Conservation (phyloP, 92 coral and sea anemone genomes). For the Scolanthus callimorphus region DNA sequence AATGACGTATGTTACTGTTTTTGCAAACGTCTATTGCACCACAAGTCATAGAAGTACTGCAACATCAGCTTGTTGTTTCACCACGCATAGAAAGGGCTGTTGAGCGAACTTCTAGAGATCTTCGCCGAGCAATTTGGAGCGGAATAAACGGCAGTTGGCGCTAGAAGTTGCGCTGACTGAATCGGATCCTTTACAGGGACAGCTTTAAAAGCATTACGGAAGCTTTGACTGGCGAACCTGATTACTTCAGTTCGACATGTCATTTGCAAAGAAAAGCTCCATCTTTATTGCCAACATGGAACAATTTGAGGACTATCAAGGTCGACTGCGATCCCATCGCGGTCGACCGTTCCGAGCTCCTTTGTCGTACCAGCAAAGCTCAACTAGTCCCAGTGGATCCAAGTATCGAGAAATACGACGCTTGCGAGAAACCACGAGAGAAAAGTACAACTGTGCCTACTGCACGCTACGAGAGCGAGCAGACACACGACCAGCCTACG, state of each 20-base stretch:
- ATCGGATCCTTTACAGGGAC: not conserved
- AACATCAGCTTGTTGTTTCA: not conserved
- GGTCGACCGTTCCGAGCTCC: not conserved
- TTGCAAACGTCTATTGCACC: constrained; percentile 77
- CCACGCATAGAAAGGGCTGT: not conserved
- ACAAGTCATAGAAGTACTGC: constrained; percentile 70
- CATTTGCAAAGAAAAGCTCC: not conserved
- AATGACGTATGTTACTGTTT: constrained; percentile 44
- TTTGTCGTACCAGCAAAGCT: not conserved
- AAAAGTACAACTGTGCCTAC: too few species aligned
- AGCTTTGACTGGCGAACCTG: constrained; percentile 34
- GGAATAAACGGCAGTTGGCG: constrained; percentile 48
- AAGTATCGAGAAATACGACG: not conserved
- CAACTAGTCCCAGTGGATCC: not conserved
- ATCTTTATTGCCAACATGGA: constrained; percentile 8
- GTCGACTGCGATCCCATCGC: constrained; percentile 1
- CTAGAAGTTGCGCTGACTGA: constrained; percentile 41
- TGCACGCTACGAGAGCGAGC: too few species aligned
- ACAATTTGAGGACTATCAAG: constrained; percentile 7
- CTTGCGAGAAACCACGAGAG: not conserved
- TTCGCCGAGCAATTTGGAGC: not conserved
- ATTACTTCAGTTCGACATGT: not conserved
- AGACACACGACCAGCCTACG: too few species aligned
- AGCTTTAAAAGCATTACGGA: constrained; percentile 62
- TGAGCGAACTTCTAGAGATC: not conserved